Evolutionary conservation across 2,797 vertebrate genomes (phyloP).

Genomic region (Mormyrops attenuatus): DNA sequence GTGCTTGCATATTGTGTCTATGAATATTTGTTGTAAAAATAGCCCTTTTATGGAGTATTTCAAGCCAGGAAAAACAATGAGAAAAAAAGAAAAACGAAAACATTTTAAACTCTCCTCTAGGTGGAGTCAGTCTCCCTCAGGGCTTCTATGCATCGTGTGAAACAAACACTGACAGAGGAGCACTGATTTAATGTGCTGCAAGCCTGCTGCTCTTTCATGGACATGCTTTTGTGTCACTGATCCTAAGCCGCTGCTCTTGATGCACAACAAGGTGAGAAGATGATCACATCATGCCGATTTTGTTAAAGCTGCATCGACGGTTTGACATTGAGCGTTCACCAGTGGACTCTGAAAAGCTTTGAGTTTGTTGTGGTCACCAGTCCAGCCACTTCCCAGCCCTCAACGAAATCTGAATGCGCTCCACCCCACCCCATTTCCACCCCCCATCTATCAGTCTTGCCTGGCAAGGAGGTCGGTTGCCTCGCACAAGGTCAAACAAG

Average conservation of each 20-base stretch:
- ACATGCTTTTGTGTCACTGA: neutral
- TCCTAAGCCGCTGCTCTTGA: neutral
- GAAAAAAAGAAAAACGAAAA: constrained; percentile 8
- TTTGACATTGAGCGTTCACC: neutral
- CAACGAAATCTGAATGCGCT: neutral
- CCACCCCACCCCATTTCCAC: neutral
- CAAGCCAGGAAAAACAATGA: neutral
- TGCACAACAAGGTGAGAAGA: neutral
- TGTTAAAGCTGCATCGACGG: neutral
- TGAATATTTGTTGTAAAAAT: neutral
- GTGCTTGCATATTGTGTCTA: neutral
- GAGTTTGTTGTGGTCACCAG: neutral
- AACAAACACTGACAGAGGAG: constrained; percentile 34
- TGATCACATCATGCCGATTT: neutral
- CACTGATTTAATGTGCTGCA: constrained; percentile 23
- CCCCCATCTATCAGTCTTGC: neutral
- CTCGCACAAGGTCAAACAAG: constrained; percentile 25
- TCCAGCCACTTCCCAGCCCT: neutral
- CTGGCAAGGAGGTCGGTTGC: constrained; percentile 27
- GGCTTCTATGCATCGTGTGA: constrained; percentile 31
- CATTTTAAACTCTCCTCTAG: constrained; percentile 54
- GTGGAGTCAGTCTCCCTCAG: constrained; percentile 60
- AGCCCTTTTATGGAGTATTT: neutral
- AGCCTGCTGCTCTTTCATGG: neutral
- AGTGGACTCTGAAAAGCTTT: neutral